Evolutionary conservation across 2,113 vertebrate genomes (phyloP), one percentile per base, ranked within the genome.

Genomic region (Notarius lentiginosus): DNA sequence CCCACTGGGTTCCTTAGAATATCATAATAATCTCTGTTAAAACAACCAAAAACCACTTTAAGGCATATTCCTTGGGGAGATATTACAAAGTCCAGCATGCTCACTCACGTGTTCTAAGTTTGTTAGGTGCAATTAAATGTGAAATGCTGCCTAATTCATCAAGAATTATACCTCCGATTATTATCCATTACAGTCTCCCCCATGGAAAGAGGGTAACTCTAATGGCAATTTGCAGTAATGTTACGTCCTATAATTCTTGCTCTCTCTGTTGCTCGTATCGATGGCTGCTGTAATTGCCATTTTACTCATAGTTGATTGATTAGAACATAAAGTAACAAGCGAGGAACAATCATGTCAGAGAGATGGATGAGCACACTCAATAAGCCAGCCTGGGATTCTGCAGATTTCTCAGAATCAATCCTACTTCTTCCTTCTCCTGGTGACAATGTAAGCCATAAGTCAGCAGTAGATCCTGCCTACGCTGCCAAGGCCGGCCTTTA

Each of bases 261-360:
- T 92, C 91, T 94, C 90, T 94, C 93, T 94, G 90, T 92, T 91
- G 91, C 94, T 94, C 84, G 94, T 96, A 95, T 89, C 90, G 94
- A 91, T 95, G 95, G 91, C 91, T 91, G 94, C 93, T 94, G 93
- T 97, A 97, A 97, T 95, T 96, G 95, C 94, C 94, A 92, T 95
- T 96, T 97, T 96, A 93, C 93, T 95, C 94, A 96, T 93, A 88
- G 90, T 93, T 94, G 94, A 97, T 94, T 96, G 96, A 97, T 96
- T 96, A 94, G 90, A 96, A 96, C 92, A 94, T 96, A 96, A 97
- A 96, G 94, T 94, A 96, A 96, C 94, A 95, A 95, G 94, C 95
- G 94, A 89, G 93, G 92, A 92, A 94, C 93, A 96, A 96, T 96
- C 95, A 95, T 94, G 92, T 95, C 94, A 95, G 93, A 93, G 95